Conservation (phyloP, 2,888 invertebrate genomes). For the Melanargia galathea region DNA sequence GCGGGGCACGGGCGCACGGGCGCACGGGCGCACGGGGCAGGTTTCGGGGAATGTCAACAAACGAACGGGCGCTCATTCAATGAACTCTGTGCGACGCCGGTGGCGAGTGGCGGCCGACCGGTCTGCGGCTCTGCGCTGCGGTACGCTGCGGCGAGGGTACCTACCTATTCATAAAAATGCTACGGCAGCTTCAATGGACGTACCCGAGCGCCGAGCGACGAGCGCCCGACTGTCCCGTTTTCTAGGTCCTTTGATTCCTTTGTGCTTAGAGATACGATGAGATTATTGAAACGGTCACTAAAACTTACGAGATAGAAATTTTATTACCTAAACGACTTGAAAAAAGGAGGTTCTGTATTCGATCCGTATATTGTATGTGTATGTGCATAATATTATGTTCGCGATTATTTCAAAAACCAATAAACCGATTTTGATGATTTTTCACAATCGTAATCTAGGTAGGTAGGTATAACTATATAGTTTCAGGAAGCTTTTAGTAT, state of each 20-base stretch:
- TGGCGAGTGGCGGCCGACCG: conserved; percentile 76
- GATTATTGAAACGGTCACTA: background rate
- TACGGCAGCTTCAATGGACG: conserved; percentile 73
- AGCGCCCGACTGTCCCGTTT: conserved; percentile 54
- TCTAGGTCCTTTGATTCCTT: conserved; percentile 41
- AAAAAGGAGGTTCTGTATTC: too few species aligned
- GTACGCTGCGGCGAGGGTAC: conserved; percentile 53
- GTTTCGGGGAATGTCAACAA: conserved; percentile 83
- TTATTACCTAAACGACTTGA: too few species aligned
- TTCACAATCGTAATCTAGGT: too few species aligned
- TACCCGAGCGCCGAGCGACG: conserved; percentile 45
- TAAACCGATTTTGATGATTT: too few species aligned
- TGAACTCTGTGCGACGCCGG: conserved; percentile 75
- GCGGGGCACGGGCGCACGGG: conserved; percentile 56
- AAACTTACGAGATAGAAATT: too few species aligned
- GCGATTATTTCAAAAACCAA: too few species aligned
- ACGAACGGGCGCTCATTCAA: conserved; percentile 78
- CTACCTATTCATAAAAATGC: conserved; percentile 76
- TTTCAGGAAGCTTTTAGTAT: too few species aligned
- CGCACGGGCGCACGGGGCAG: conserved; percentile 78
- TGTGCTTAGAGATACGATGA: background rate
- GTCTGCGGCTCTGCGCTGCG: too few species aligned
- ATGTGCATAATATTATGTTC: too few species aligned
- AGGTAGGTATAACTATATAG: too few species aligned
- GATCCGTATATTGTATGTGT: too few species aligned